Conservation (phyloP, 1,140 invertebrate genomes). For the Acromyrmex echinatior region DNA sequence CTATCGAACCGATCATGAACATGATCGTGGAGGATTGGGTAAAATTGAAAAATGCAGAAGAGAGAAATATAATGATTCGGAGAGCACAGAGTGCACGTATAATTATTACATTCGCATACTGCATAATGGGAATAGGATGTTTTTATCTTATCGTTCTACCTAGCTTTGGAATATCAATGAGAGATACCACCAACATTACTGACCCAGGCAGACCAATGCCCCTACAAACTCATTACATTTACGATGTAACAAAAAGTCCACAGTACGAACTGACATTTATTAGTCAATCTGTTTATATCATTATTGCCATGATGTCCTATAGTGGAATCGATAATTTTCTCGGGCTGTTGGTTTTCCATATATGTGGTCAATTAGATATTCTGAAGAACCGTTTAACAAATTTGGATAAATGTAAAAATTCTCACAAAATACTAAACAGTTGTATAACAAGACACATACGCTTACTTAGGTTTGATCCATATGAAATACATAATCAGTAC, state of each 20-base stretch:
- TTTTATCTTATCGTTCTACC: not conserved
- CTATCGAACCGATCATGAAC: not conserved
- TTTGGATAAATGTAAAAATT: not conserved
- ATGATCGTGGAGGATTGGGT: conserved; percentile 31
- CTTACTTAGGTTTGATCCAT: conserved; percentile 21
- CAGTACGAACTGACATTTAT: conserved; percentile 14
- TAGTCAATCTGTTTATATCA: not conserved
- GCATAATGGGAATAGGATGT: not conserved
- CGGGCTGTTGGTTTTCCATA: not conserved
- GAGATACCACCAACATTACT: not conserved
- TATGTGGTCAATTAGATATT: conserved; percentile 39
- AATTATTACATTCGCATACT: not conserved
- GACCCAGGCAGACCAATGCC: not conserved
- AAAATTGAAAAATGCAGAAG: not conserved
- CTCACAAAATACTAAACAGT: not conserved
- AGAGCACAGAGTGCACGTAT: not conserved
- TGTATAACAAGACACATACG: not conserved
- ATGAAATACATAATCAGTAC: not conserved
- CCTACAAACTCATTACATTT: conserved; percentile 7
- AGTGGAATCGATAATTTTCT: conserved; percentile 25
- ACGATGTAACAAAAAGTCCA: conserved; percentile 20
- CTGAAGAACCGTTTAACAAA: not conserved
- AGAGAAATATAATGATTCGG: conserved; percentile 3
- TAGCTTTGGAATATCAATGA: not conserved
- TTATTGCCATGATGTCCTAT: not conserved